phyloP scores from a whole-genome alignment of 2,888 invertebrate species.

The Drosophila cognata region DNA sequence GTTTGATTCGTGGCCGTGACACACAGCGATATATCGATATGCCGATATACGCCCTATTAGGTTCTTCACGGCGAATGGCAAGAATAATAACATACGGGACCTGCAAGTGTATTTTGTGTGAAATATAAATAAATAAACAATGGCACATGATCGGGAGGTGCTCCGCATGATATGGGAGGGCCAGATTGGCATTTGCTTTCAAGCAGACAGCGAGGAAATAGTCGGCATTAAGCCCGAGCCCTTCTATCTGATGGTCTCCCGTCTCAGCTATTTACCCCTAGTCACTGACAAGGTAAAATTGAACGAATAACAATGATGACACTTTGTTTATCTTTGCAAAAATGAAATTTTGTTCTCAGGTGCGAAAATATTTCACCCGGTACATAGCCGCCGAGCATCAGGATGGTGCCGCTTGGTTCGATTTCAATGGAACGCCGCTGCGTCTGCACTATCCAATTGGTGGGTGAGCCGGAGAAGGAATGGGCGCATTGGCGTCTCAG shows the following conservation, averaged over 20 bases:
- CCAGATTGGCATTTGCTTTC: conserved; percentile 96
- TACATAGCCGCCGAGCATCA: conserved; percentile 92
- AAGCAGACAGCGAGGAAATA: conserved; percentile 94
- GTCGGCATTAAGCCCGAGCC: conserved; percentile 95
- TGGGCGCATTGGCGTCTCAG: background rate
- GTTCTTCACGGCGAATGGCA: conserved; percentile 36
- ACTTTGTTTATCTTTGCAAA: background rate
- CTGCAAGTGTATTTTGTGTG: conserved; percentile 31
- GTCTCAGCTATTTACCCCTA: conserved; percentile 96
- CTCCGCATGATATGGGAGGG: conserved; percentile 98
- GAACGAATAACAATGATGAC: background rate
- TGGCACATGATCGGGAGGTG: conserved; percentile 98
- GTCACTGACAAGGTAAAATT: conserved; percentile 94
- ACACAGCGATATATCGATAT: conserved; percentile 25
- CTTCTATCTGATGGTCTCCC: conserved; percentile 96
- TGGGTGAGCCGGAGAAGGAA: conserved; percentile 31
- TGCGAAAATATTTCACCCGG: conserved; percentile 94
- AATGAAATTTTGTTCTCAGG: conserved; percentile 86
- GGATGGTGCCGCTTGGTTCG: conserved; percentile 97
- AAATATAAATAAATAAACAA: conserved; percentile 82
- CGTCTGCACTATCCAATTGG: conserved; percentile 94
- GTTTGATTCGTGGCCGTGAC: no score
- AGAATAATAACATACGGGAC: conserved; percentile 35
- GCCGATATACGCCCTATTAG: background rate
- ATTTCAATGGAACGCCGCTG: conserved; percentile 95